Evolutionary conservation across 2,113 vertebrate genomes (phyloP).

Genomic region (Carassius gibelio): DNA sequence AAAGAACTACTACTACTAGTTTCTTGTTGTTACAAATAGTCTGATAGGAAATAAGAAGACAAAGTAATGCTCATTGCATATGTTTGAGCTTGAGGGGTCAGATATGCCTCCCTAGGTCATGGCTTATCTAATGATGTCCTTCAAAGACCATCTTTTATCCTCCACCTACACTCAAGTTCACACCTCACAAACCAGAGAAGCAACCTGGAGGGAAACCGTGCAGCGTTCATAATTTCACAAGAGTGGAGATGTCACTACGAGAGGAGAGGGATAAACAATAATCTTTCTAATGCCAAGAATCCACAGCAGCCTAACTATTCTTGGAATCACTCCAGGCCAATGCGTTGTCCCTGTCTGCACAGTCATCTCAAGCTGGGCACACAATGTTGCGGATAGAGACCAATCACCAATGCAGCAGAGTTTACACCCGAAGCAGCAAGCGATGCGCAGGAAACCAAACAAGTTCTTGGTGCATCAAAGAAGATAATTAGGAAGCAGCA

Average conservation of each 20-base stretch:
- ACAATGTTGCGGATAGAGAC: not conserved
- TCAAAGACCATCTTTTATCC: slow-evolving; percentile 22
- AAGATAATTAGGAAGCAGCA: not conserved
- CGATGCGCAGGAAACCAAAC: not conserved
- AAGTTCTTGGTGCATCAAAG: not conserved
- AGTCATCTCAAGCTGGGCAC: slow-evolving; percentile 23
- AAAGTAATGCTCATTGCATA: not conserved
- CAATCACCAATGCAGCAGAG: not conserved
- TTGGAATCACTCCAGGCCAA: slow-evolving; percentile 19
- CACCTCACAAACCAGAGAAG: slow-evolving; percentile 53
- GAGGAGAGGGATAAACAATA: slow-evolving; percentile 53
- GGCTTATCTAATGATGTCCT: slow-evolving; percentile 47
- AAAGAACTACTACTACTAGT: not conserved
- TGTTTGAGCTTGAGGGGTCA: not conserved
- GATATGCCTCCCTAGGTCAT: slow-evolving; percentile 5
- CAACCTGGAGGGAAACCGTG: slow-evolving; percentile 44
- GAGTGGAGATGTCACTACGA: slow-evolving; percentile 52
- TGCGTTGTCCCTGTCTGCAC: not conserved
- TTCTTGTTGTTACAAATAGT: not conserved
- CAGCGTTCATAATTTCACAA: slow-evolving; percentile 45
- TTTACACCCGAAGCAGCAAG: not conserved
- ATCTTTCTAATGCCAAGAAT: slow-evolving; percentile 47
- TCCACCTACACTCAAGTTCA: slow-evolving; percentile 40
- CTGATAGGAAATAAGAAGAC: not conserved
- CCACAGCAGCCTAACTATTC: slow-evolving; percentile 15